Percentiles rank a stretch among this genome's conserved stretches.
Conservation (phyloP, 2,888 invertebrate species). For the Oeneis ivallda region DNA sequence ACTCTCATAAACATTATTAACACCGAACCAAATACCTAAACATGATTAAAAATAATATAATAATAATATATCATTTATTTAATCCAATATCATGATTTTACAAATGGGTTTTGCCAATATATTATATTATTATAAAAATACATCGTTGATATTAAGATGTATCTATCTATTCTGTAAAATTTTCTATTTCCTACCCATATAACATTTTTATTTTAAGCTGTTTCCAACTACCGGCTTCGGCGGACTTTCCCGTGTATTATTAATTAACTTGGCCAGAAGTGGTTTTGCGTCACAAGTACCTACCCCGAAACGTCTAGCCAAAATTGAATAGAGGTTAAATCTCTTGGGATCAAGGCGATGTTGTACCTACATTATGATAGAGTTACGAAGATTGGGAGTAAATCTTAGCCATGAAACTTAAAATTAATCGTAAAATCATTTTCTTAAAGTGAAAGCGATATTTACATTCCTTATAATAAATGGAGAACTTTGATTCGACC, state of each 20-base stretch:
- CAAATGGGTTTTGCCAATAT: too few species aligned
- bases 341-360: slow-evolving; percentile 26
- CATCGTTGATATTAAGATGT: too few species aligned
- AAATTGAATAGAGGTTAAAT: slow-evolving; percentile 28
- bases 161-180: too few species aligned
- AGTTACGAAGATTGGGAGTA: slow-evolving; percentile 19
- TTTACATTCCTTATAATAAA: background rate
- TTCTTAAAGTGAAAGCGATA: background rate
- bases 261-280: slow-evolving; percentile 61
- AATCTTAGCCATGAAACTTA: background rate
- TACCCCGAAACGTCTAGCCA: slow-evolving; percentile 23
- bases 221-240: slow-evolving; percentile 8
- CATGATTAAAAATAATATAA: too few species aligned
- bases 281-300: slow-evolving; percentile 18
- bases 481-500: too few species aligned
- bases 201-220: slow-evolving; percentile 61
- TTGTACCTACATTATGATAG: slow-evolving; percentile 24
- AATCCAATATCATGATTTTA: too few species aligned
- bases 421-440: background rate
- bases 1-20: too few species aligned
- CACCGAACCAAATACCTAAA: too few species aligned
- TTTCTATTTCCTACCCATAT: slow-evolving; percentile 40
- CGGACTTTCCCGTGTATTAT: slow-evolving; percentile 59
- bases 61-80: too few species aligned
- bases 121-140: too few species aligned